phyloP scores from a whole-genome alignment of 2,888 invertebrate species.

The Drosophila kambysellisi region DNA sequence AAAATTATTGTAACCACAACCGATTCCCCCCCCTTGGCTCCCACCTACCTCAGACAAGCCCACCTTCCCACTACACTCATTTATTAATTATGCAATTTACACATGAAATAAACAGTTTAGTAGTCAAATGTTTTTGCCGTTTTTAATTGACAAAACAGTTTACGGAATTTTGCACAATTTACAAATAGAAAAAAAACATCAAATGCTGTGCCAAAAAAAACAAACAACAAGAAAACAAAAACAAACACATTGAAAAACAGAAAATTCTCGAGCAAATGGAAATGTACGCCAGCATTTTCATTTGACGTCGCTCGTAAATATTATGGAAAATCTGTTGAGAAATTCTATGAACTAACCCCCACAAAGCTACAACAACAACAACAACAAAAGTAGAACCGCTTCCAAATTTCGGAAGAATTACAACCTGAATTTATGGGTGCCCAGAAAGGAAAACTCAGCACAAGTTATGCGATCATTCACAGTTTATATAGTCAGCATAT shows the following conservation, averaged over 20 bases:
- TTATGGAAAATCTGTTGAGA: conserved; percentile 35
- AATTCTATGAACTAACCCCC: conserved; percentile 20
- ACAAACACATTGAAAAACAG: background rate
- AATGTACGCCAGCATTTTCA: conserved; percentile 7
- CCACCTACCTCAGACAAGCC: background rate
- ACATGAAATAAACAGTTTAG: conserved; percentile 28
- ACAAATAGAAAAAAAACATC: conserved; percentile 7
- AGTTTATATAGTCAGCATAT: background rate
- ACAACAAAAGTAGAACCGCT: background rate
- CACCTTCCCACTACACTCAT: background rate
- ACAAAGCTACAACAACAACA: conserved; percentile 1
- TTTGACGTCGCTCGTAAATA: conserved; percentile 48
- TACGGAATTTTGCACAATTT: conserved; percentile 7
- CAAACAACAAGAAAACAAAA: background rate
- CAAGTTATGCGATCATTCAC: background rate
- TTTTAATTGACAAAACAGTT: conserved; percentile 26
- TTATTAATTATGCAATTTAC: conserved; percentile 38
- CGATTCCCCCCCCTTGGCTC: background rate
- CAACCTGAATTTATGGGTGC: conserved; percentile 4
- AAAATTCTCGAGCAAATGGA: conserved; percentile 14
- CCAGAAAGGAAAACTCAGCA: conserved; percentile 8
- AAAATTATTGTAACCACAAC: conserved; percentile 20
- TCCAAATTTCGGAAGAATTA: conserved; percentile 30
- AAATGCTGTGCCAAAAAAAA: conserved; percentile 26
- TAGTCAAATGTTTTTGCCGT: conserved; percentile 18